Evolutionary conservation across 2,888 invertebrate genomes (phyloP), one percentile per base, ranked within the genome.

Genomic region (Sinotaia quadrata): DNA sequence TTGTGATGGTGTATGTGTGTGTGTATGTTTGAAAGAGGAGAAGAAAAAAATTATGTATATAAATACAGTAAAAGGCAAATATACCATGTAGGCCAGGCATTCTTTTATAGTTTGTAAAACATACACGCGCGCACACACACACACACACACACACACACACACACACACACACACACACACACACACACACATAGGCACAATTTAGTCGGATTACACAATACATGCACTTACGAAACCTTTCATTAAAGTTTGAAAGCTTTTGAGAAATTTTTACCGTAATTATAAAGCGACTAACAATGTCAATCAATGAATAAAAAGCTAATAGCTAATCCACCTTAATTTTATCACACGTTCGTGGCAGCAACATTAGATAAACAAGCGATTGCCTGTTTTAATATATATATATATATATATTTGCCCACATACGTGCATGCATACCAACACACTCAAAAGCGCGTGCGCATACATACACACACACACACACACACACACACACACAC

Each of bases 91-190:
- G 34, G n/a, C n/a, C n/a, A n/a, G n/a, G n/a, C n/a, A n/a, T n/a
- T n/a, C n/a, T n/a, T n/a, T n/a, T n/a, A n/a, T n/a, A n/a, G n/a
- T n/a, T n/a, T n/a, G n/a, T n/a, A n/a, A n/a, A n/a, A n/a, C 3
- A 56, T 33, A 56, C 56, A 56, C 29, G 31, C 51, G 24, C 51
- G 24, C 29, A n/a, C 56, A 31, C 56, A 31, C 56, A 31, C 24
- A 56, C 33, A 18, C 33, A 57, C 54, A 27, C 54, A 27, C 54
- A 33, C 29, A 18, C 29, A 15, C 27, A 31, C 31, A 56, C 56
- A 31, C 56, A 56, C 56, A 33, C 56, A 31, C 56, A 56, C 56
- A 27, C 18, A 56, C 56, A 56, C 56, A 56, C 56, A 56, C 33
- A 31, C 31, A 1, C 56, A 56, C 56, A 27, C 41, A 41, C 41